Evolutionary conservation across 2,113 vertebrate genomes (phyloP).

Genomic region (Menura novaehollandiae): DNA sequence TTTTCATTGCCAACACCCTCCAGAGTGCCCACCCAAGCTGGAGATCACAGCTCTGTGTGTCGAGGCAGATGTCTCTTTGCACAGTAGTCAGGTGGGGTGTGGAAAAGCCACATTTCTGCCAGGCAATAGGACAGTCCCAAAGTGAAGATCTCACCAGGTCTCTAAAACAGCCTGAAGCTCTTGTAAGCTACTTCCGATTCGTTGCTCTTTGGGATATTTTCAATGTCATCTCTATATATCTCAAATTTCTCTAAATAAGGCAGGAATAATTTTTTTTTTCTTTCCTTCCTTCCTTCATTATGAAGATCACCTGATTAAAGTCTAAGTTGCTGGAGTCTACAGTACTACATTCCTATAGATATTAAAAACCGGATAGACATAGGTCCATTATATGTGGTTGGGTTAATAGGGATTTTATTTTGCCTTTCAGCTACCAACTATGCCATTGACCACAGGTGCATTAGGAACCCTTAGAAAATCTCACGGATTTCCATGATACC

Average conservation of each 20-base stretch:
- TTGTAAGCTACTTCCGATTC: neutral
- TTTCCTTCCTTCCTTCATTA: neutral
- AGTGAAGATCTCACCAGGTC: neutral
- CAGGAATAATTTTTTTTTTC: neutral
- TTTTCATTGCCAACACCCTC: neutral
- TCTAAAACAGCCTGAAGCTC: neutral
- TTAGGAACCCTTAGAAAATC: neutral
- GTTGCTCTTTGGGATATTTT: neutral
- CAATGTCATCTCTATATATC: neutral
- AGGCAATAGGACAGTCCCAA: neutral
- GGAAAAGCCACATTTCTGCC: neutral
- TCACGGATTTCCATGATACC: neutral
- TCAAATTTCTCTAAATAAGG: neutral
- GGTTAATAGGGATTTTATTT: neutral
- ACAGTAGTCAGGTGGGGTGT: neutral
- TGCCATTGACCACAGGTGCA: neutral
- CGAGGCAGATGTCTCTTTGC: neutral
- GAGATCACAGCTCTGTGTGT: rapidly evolving
- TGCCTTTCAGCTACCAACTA: neutral
- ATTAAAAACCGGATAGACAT: neutral
- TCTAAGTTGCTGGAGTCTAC: neutral
- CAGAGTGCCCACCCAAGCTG: neutral
- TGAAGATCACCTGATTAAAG: neutral
- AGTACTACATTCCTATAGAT: neutral
- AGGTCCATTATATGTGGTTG: neutral